These are phyloP conservation scores for Zaprionus obscuricornis DNA, from an alignment of 2,888 invertebrate species.

Conservation along the genomic window DNA sequence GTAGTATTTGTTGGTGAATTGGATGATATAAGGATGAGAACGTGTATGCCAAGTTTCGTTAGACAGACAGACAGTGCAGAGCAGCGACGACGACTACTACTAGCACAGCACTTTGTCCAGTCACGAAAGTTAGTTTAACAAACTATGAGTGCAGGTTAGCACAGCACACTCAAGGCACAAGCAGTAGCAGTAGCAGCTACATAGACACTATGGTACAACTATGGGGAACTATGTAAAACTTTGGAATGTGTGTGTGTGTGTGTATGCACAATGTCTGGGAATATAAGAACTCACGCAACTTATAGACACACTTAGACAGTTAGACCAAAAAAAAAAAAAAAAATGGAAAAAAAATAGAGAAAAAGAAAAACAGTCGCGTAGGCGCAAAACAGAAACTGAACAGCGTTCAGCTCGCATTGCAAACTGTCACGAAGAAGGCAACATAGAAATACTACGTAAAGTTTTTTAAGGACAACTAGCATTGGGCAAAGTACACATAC, in stretches of 20 bases:
- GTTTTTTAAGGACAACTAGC: constrained; percentile 9
- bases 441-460: not conserved
- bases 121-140: constrained; percentile 72
- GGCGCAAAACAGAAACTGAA: constrained; percentile 11
- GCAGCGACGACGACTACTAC: constrained; percentile 14
- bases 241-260: no score
- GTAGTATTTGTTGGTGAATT: not conserved
- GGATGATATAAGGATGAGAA: constrained; percentile 3
- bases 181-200: no score
- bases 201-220: constrained; percentile 11
- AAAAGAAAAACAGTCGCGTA: constrained; percentile 5
- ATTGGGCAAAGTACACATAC: no score
- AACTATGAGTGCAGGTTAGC: constrained; percentile 64
- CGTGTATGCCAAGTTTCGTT: constrained; percentile 42
- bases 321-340: constrained; percentile 10
- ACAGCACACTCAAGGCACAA: constrained; percentile 56
- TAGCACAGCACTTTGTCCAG: constrained; percentile 61
- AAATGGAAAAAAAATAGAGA: constrained; percentile 1
- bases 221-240: constrained; percentile 44
- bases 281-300: constrained; percentile 69
- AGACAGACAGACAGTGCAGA: constrained; percentile 25
- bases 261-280: constrained; percentile 60
- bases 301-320: constrained; percentile 42
- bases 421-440: constrained; percentile 6
- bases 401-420: constrained; percentile 26